Evolutionary conservation across 1,140 invertebrate species (phyloP).

Genomic region (Pemphigus obesinymphae): DNA sequence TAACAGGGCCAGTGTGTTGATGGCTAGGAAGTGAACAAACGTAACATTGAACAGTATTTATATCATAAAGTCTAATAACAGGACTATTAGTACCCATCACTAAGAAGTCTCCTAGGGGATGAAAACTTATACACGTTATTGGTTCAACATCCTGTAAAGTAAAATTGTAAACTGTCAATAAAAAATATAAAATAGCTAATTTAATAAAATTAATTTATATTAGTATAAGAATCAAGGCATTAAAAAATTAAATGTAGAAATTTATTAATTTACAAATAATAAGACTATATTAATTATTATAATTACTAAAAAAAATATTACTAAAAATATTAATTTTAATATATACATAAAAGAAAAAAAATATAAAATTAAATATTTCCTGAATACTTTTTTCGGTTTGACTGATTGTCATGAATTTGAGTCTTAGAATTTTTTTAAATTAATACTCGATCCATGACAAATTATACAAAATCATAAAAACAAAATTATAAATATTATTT

Average conservation of each 20-base stretch:
- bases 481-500: too few species aligned
- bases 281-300: too few species aligned
- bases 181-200: not conserved
- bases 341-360: too few species aligned
- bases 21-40: slow-evolving; percentile 71
- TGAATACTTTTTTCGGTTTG: too few species aligned
- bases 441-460: too few species aligned
- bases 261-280: too few species aligned
- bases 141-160: slow-evolving; percentile 71
- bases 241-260: not conserved
- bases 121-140: slow-evolving; percentile 84
- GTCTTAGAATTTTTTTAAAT: too few species aligned
- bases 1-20: slow-evolving; percentile 84
- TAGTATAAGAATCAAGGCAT: not conserved
- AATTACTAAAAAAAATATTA: too few species aligned
- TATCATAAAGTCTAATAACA: slow-evolving; percentile 50
- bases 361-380: too few species aligned
- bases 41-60: slow-evolving; percentile 61
- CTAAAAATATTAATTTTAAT: too few species aligned
- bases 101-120: slow-evolving; percentile 91
- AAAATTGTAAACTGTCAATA: not conserved
- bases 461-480: too few species aligned
- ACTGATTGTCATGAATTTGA: too few species aligned
- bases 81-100: slow-evolving; percentile 91
- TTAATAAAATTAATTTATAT: not conserved